Evolutionary conservation across 30 jellyfish, hydroid and myxozoan species (phyloP), one percentile per base, ranked within the genome.

Genomic region (Mastigias papua): DNA sequence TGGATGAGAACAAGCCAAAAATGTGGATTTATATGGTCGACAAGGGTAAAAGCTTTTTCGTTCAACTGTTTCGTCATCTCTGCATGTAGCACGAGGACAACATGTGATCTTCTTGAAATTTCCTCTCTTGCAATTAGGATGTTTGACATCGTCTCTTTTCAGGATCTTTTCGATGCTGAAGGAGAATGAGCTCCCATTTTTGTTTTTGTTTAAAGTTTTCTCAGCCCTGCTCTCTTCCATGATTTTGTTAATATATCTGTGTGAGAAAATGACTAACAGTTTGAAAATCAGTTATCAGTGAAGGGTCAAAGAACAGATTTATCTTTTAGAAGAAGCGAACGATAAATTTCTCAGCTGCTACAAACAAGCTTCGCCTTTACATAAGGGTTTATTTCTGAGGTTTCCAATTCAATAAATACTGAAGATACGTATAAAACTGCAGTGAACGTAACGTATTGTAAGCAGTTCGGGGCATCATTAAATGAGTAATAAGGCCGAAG

Each of bases 131-230:
- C 29, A 23, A 28, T 80, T 31, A 21, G 17, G 72, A 0, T 79
- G 72, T 20, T 65, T 58, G 22, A 23, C 61, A 17, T 46, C 71
- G 48, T 72, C 88, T 42, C 67, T 63, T 54, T 48, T 70, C 69
- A 85, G 42, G 67, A 85, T 85, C 22, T 60, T 64, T 25, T 85
- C 94, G 34, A 85, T 85, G 89, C 94, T 85, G 70, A 85, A 85
- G 27, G 94, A 85, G 50, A 69, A 85, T 16, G 88, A 32, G 33
- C 46, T 57, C 58, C 25, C 58, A 31, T 49, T 60, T 5, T 21
- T 67, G 70, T 30, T 20, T 80, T 21, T 67, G 70, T 30, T 20
- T 80, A 42, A 16, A 67, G 35, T 26, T 82, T 51, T 66, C 54
- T 35, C 69, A 17, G 71, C 8, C 33, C 71, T 34, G 26, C 49